Conservation (phyloP, 2,888 invertebrate species). For the Eucera pruinosa region DNA sequence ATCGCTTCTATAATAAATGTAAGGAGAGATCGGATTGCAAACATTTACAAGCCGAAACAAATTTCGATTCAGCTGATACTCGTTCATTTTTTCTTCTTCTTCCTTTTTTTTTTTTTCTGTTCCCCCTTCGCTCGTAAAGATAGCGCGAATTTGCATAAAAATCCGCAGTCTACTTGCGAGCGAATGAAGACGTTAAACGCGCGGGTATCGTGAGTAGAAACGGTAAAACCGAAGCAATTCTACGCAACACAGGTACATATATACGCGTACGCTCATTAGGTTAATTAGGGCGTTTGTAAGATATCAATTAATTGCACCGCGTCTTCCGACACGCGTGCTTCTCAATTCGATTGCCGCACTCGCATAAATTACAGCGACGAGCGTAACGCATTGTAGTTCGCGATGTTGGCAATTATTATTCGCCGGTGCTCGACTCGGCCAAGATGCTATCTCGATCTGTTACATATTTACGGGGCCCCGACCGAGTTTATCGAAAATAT, state of each 20-base stretch:
- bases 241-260: conserved; percentile 20
- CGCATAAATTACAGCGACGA: conserved; percentile 46
- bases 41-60: too few species aligned
- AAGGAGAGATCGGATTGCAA: too few species aligned
- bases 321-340: conserved; percentile 47
- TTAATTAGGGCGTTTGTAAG: conserved; percentile 58
- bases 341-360: conserved; percentile 57
- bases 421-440: conserved; percentile 1
- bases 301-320: conserved; percentile 63
- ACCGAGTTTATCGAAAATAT: conserved; percentile 17
- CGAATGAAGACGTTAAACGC: too few species aligned
- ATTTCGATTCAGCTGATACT: too few species aligned
- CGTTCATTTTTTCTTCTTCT: too few species aligned
- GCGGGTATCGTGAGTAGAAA: background rate
- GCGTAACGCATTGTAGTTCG: conserved; percentile 33
- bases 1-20: too few species aligned
- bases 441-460: conserved; percentile 48
- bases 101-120: too few species aligned
- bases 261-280: conserved; percentile 46
- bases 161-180: too few species aligned
- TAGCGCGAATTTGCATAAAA: too few species aligned
- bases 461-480: conserved; percentile 9
- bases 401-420: conserved; percentile 45
- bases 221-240: too few species aligned
- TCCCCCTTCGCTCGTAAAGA: too few species aligned